Evolutionary conservation across 92 coral and sea anemone genomes (phyloP).

Genomic region (Epizoanthus rinbou): DNA sequence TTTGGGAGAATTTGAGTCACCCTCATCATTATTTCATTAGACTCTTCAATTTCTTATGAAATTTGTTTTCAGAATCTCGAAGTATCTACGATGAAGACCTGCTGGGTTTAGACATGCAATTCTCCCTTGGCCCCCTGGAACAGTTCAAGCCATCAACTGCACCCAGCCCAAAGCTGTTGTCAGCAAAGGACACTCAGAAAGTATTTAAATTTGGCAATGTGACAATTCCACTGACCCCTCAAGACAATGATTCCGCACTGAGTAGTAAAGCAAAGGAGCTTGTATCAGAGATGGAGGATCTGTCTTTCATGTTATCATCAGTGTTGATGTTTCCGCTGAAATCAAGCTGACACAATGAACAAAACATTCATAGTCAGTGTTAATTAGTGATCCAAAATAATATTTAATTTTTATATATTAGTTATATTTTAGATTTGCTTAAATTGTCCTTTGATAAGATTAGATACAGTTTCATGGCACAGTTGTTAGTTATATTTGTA

Average conservation of each 20-base stretch:
- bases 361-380: background rate
- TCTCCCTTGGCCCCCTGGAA: conserved; percentile 51
- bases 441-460: no score
- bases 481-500: no score
- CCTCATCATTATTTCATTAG: no score
- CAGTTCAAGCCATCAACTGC: conserved; percentile 13
- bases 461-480: no score
- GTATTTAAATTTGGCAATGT: conserved; percentile 81
- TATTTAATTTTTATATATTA: no score
- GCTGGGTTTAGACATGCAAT: conserved; percentile 77
- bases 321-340: conserved; percentile 97
- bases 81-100: conserved; percentile 78
- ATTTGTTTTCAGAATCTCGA: conserved; percentile 59
- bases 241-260: conserved; percentile 47
- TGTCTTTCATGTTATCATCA: conserved; percentile 87
- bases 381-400: no score
- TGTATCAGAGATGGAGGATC: conserved; percentile 81
- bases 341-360: conserved; percentile 43
- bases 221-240: conserved; percentile 74
- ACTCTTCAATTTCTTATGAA: background rate
- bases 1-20: no score
- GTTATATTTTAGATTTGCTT: background rate
- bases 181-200: conserved; percentile 52
- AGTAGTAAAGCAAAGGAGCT: conserved; percentile 72
- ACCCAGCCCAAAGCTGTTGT: conserved; percentile 35